phyloP scores from a whole-genome alignment of 2,797 vertebrate species.

The Macropodus opercularis region DNA sequence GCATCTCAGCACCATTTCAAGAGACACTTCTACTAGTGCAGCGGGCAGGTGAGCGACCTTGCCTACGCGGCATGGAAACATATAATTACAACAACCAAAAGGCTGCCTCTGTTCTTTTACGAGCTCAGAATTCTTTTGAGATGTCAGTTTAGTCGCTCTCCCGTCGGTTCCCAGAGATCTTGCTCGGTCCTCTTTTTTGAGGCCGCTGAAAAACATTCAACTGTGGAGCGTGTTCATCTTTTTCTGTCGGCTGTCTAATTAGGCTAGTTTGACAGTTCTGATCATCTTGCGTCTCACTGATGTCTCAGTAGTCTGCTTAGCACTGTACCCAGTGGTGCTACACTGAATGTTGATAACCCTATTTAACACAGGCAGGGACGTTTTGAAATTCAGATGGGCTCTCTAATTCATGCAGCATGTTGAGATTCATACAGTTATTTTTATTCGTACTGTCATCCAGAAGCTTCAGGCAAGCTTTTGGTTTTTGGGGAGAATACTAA shows the following conservation, averaged over 20 bases:
- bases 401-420: constrained; percentile 29
- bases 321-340: constrained; percentile 4
- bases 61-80: too few species aligned
- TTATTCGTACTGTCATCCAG: constrained; percentile 20
- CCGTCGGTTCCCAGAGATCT: not conserved
- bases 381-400: constrained; percentile 44
- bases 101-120: too few species aligned
- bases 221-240: constrained; percentile 18
- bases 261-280: constrained; percentile 35
- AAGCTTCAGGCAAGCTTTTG: constrained; percentile 10
- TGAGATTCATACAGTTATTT: constrained; percentile 34
- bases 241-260: constrained; percentile 26
- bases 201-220: constrained; percentile 19
- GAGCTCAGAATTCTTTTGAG: too few species aligned
- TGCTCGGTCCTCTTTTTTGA: constrained; percentile 8
- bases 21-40: too few species aligned
- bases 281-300: constrained; percentile 38
- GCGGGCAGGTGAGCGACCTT: too few species aligned
- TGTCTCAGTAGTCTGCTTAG: constrained; percentile 42
- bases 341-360: constrained; percentile 47
- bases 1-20: too few species aligned
- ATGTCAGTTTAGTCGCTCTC: not conserved
- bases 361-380: constrained; percentile 18
- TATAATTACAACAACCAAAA: too few species aligned
- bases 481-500: constrained; percentile 21